Percentiles rank a stretch among this genome's conserved stretches.
These are phyloP conservation scores for Volucella zonaria DNA, from an alignment of 2,888 invertebrate species.

Conservation along the genomic window DNA sequence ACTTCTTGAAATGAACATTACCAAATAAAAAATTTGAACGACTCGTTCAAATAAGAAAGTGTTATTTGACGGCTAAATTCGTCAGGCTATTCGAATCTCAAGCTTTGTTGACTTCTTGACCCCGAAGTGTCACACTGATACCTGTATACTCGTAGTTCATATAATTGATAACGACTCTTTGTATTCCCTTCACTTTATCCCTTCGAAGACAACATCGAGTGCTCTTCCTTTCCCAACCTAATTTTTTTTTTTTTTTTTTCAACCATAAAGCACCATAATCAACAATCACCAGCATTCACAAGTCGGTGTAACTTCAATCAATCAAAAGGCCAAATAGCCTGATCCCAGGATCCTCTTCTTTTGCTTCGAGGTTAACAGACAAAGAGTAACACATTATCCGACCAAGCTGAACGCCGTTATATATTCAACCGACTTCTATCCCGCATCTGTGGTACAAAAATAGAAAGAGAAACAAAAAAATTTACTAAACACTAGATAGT, in stretches of 20 bases:
- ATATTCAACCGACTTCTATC: constrained; percentile 30
- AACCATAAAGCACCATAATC: constrained; percentile 24
- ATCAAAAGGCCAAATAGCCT: constrained; percentile 69
- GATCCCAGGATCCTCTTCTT: constrained; percentile 44
- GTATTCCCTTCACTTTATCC: too few species aligned
- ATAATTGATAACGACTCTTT: too few species aligned
- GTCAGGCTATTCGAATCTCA: too few species aligned
- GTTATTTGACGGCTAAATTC: too few species aligned
- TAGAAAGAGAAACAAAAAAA: constrained; percentile 13
- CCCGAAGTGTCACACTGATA: too few species aligned
- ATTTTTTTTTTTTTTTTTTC: constrained; percentile 19
- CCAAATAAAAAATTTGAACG: too few species aligned
- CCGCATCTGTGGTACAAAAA: constrained; percentile 43
- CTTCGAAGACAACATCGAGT: background rate
- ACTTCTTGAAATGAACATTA: too few species aligned
- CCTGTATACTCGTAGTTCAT: too few species aligned
- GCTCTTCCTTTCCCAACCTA: background rate
- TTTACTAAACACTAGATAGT: constrained; percentile 27
- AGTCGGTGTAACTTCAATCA: constrained; percentile 60
- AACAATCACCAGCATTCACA: background rate
- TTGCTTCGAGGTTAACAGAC: constrained; percentile 47
- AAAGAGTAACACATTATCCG: constrained; percentile 44
- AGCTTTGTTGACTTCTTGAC: too few species aligned
- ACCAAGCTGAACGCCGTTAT: constrained; percentile 42
- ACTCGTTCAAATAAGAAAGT: too few species aligned